A percentile compares a stretch with the other conserved stretches of the same genome.
Conservation (phyloP, 2,113 vertebrate genomes). For the Aspiorhynchus laticeps region DNA sequence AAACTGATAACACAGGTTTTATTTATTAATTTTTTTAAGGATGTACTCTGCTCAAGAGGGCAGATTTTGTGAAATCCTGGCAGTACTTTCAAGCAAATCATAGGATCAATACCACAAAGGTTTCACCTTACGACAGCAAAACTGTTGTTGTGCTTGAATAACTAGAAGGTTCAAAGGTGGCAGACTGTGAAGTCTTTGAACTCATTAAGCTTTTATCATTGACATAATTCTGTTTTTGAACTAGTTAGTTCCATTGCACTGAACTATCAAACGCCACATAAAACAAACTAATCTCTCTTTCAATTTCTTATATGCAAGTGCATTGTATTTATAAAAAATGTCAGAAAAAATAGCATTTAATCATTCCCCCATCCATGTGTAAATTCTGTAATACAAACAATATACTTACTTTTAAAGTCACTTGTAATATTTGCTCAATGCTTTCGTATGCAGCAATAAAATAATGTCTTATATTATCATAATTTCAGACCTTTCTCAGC, state of each 20-base stretch:
- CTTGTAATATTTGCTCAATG: neutral
- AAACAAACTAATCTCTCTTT: neutral
- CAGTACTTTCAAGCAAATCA: slow-evolving; percentile 14
- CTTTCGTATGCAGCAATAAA: neutral
- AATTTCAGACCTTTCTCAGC: neutral
- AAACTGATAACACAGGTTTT: neutral
- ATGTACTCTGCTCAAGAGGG: neutral
- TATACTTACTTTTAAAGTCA: neutral
- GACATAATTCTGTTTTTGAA: neutral
- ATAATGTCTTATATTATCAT: neutral
- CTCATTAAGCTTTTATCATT: neutral
- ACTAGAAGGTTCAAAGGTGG: neutral
- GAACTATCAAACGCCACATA: neutral
- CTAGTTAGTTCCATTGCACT: neutral
- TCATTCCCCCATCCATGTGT: neutral
- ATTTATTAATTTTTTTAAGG: too few relatives aligned
- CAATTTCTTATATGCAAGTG: neutral
- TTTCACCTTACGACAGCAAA: neutral
- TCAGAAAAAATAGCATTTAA: neutral
- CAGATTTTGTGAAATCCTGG: slow-evolving; percentile 12
- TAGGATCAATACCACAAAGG: slow-evolving; percentile 22
- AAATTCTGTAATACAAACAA: neutral
- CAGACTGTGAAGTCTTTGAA: neutral
- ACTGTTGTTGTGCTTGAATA: neutral
- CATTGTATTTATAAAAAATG: too few relatives aligned